These are phyloP conservation scores for Hippolais icterina DNA, from an alignment of 2,113 vertebrate species.

Conservation along the genomic window DNA sequence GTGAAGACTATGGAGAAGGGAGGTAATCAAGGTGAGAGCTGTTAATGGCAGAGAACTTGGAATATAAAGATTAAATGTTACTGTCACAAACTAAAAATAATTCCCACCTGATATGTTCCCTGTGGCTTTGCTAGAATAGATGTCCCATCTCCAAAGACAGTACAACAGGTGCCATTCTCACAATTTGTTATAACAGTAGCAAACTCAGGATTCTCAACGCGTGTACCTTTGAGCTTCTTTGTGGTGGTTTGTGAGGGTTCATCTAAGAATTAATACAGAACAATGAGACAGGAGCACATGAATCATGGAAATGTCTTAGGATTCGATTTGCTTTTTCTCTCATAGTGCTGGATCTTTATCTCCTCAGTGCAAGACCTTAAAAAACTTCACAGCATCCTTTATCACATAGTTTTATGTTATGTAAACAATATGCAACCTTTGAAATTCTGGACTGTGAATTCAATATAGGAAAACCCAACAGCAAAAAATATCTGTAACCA, in stretches of 20 bases:
- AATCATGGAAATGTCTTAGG: background rate
- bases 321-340: background rate
- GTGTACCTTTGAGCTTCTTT: conserved; percentile 71
- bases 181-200: conserved; percentile 83
- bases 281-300: background rate
- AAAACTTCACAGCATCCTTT: background rate
- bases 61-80: background rate
- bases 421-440: background rate
- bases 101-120: conserved; percentile 84
- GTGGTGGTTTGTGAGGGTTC: background rate
- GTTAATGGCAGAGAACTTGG: background rate
- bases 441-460: background rate
- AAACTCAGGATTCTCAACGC: conserved; percentile 83
- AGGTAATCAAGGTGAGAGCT: background rate
- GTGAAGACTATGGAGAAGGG: background rate
- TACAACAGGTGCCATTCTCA: conserved; percentile 73
- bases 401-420: background rate
- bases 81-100: background rate
- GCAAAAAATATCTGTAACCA: background rate
- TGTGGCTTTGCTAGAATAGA: conserved; percentile 79
- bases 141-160: conserved; percentile 86
- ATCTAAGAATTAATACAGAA: conserved; percentile 27
- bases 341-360: background rate
- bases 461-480: background rate
- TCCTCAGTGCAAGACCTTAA: background rate